These are phyloP conservation scores for Manis pentadactyla DNA, from an alignment of 2,797 vertebrate species.

Conservation along the genomic window DNA sequence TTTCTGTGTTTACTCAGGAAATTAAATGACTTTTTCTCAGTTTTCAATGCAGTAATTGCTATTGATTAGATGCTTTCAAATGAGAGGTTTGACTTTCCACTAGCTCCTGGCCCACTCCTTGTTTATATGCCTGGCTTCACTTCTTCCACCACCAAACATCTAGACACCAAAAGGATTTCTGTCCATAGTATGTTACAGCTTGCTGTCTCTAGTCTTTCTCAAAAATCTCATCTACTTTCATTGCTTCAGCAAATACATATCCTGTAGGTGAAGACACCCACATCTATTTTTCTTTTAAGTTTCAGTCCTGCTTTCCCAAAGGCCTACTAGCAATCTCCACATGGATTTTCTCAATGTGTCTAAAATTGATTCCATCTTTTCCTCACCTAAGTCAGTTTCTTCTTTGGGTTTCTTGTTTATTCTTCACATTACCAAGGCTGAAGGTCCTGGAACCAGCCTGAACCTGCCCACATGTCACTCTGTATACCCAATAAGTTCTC, in stretches of 20 bases:
- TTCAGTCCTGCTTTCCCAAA: neutral
- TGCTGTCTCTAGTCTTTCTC: neutral
- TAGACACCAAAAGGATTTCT: neutral
- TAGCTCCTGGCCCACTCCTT: neutral
- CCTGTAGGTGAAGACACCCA: neutral
- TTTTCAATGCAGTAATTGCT: neutral
- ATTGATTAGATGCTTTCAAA: neutral
- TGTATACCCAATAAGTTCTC: neutral
- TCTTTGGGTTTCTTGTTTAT: slow-evolving; percentile 20
- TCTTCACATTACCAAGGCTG: slow-evolving; percentile 15
- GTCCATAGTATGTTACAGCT: neutral
- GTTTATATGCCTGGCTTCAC: neutral
- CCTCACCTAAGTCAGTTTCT: neutral
- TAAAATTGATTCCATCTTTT: slow-evolving; percentile 17
- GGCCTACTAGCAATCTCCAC: neutral
- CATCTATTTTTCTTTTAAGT: neutral
- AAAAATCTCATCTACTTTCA: neutral
- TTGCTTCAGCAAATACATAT: neutral
- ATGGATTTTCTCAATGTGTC: neutral
- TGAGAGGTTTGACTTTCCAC: neutral
- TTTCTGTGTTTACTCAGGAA: neutral
- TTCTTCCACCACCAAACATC: neutral
- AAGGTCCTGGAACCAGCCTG: neutral
- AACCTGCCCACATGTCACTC: neutral
- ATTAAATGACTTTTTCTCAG: neutral